Base-by-base conservation (phyloP, 64 coral and sea anemone species). In the Pachyseris speciosa region DNA sequence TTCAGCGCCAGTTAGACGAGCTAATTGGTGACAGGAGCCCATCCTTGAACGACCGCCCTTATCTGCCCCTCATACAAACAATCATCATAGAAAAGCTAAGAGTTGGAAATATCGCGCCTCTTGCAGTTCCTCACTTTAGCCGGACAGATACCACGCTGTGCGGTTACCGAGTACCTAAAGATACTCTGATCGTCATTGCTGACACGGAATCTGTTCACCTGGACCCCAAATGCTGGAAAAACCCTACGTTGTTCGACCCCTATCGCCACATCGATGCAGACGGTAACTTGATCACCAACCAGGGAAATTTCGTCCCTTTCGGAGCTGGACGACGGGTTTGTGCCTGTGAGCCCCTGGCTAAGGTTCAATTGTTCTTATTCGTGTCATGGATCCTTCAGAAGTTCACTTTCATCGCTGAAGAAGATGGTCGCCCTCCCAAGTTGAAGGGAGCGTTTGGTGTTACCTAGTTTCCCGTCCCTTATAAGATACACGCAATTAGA, bases 41-140 rank as follows among this genome's bases (percentile, higher is more conserved):
- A n/a, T n/a, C n/a, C n/a, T n/a, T n/a, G n/a, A n/a, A n/a, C n/a
- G n/a, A n/a, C 32, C 60, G 81, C 16, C 24, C 33, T 17, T 31
- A 47, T 15, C 37, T 85, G 16, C 59, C 61, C 0, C 48, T 66
- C 31, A 1, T 85, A 27, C 81, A 85, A 30, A 60, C 81, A 13
- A 67, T 58, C 59, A 85, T 85, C 1, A 85, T 85, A 66, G 81
- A 85, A 43, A 30, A 30, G 1, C 81, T 44, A 22, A 58, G 81
- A 16, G 27, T 85, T 38, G 37, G 22, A 2, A 85, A 85, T n/a
- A 26, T 67, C 19, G 5, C 9, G 9, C 22, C 20, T 4, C 11
- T 44, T 16, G 7, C 22, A 4, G 22, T 75, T 7, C 72, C 44
- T 1, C 72, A 75, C 37, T 3, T 43, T 22, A 26, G 33, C 22